phyloP scores from a whole-genome alignment of 2,888 invertebrate species.

The Stenichneumon culpator region DNA sequence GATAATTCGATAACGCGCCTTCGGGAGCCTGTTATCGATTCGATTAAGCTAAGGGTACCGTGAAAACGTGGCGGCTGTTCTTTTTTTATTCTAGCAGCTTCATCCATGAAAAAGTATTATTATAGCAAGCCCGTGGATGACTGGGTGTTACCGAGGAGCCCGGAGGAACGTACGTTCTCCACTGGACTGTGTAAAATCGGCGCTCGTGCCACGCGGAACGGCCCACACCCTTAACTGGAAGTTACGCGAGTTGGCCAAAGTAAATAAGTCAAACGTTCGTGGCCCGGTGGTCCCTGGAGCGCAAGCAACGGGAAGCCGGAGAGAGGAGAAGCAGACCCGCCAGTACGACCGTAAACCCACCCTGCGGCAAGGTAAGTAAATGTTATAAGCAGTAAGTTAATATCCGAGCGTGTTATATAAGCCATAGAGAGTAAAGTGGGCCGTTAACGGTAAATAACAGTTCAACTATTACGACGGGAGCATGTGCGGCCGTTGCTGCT shows the following conservation, averaged over 20 bases:
- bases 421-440: slow-evolving; percentile 72
- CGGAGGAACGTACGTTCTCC: slow-evolving; percentile 4
- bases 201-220: slow-evolving; percentile 54
- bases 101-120: slow-evolving; percentile 37
- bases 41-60: slow-evolving; percentile 81
- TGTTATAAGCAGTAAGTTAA: slow-evolving; percentile 76
- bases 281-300: slow-evolving; percentile 34
- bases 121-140: slow-evolving; percentile 16
- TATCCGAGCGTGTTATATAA: slow-evolving; percentile 69
- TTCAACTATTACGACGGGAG: slow-evolving; percentile 75
- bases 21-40: slow-evolving; percentile 75
- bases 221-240: slow-evolving; percentile 69
- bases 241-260: slow-evolving; percentile 71
- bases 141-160: slow-evolving; percentile 22
- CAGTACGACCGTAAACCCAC: slow-evolving; percentile 70
- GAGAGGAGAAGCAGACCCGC: slow-evolving; percentile 14
- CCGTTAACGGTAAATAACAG: slow-evolving; percentile 82
- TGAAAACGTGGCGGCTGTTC: slow-evolving; percentile 75
- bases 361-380: slow-evolving; percentile 71
- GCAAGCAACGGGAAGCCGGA: slow-evolving; percentile 3
- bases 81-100: slow-evolving; percentile 13
- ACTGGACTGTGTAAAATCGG: slow-evolving; percentile 44
- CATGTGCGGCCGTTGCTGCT: slow-evolving; percentile 39
- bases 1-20: slow-evolving; percentile 78
- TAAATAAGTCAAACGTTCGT: slow-evolving; percentile 65